Conservation (phyloP, 2,113 vertebrate genomes). For the Anser brachyrhynchus region DNA sequence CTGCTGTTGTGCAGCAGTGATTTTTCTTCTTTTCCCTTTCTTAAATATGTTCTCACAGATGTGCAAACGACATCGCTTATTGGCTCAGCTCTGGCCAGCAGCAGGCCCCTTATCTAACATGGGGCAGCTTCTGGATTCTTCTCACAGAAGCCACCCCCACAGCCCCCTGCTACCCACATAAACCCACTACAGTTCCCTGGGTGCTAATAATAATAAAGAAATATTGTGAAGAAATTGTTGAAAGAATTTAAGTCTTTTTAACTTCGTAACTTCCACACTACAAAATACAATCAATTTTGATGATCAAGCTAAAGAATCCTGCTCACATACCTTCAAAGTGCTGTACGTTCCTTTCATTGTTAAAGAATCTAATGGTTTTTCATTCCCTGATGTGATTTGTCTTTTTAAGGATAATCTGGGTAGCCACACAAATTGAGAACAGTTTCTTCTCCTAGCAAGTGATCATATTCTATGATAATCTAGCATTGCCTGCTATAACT, state of each 20-base stretch:
- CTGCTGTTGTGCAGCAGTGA: no score
- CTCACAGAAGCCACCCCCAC: no score
- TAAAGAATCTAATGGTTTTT: not conserved
- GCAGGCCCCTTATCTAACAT: no score
- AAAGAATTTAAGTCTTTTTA: not conserved
- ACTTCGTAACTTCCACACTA: not conserved
- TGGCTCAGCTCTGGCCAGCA: no score
- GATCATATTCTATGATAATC: not conserved
- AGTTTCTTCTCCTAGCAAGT: not conserved
- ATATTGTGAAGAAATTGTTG: not conserved
- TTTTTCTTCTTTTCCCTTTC: no score
- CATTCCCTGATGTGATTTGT: not conserved
- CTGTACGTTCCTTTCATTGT: not conserved
- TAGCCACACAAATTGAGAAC: not conserved
- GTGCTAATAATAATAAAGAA: not conserved
- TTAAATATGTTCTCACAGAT: no score
- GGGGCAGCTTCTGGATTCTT: no score
- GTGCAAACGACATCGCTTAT: no score
- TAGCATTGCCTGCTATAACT: not conserved
- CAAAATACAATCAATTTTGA: not conserved
- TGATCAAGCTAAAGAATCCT: not conserved
- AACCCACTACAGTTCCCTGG: not conserved
- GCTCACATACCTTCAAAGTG: not conserved
- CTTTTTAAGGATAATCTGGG: not conserved
- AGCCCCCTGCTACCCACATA: no score